phyloP scores from a whole-genome alignment of 2,797 vertebrate species.

The Rhabdomys pumilio region DNA sequence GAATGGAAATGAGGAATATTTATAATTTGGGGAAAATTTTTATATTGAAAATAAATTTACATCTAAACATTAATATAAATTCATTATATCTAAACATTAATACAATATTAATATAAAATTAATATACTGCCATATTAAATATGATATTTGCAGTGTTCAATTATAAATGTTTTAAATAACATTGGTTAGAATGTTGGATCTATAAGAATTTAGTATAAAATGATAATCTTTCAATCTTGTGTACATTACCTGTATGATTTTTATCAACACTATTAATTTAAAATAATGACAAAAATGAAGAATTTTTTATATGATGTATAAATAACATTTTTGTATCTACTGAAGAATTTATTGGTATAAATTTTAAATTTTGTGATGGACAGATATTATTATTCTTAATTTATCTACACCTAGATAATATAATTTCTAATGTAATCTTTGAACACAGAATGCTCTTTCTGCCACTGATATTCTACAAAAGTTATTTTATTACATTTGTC shows the following conservation, averaged over 20 bases:
- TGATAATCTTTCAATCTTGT: not conserved
- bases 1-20: not conserved
- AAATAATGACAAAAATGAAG: not conserved
- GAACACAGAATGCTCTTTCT: not conserved
- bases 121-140: not conserved
- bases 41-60: not conserved
- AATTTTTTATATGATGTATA: not conserved
- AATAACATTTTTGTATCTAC: not conserved
- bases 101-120: not conserved
- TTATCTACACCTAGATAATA: not conserved
- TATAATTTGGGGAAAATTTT: not conserved
- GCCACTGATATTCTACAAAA: constrained; percentile 19
- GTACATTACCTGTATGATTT: not conserved
- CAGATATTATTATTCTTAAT: constrained; percentile 17
- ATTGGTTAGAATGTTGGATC: not conserved
- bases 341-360: not conserved
- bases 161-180: not conserved
- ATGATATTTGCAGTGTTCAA: not conserved
- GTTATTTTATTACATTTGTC: not conserved
- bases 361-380: not conserved
- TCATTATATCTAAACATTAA: not conserved
- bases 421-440: not conserved
- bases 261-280: not conserved
- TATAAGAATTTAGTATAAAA: not conserved
- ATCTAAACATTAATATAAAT: not conserved